phyloP scores from a whole-genome alignment of 2,888 invertebrate species.

The Melanostoma mellinum region DNA sequence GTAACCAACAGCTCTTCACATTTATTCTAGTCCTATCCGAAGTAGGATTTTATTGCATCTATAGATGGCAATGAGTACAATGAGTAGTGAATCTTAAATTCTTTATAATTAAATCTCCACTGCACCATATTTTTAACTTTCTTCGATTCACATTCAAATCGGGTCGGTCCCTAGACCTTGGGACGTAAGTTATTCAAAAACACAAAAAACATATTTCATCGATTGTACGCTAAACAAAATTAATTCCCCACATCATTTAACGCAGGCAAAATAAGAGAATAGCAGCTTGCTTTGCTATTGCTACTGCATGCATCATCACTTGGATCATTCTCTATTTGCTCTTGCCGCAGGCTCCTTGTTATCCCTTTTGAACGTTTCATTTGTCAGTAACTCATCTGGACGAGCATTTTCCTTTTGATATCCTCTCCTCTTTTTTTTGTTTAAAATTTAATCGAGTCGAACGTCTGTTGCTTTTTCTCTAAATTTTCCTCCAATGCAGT shows the following conservation, averaged over 20 bases:
- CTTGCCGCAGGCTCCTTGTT: constrained; percentile 57
- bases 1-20: no score
- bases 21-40: no score
- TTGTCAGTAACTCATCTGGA: constrained; percentile 48
- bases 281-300: constrained; percentile 2
- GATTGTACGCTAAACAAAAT: constrained; percentile 24
- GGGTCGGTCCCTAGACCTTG: no score
- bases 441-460: constrained; percentile 66
- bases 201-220: background rate
- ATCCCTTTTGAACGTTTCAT: constrained; percentile 47
- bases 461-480: constrained; percentile 65
- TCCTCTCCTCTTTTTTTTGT: constrained; percentile 33
- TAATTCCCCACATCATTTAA: constrained; percentile 45
- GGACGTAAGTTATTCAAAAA: no score
- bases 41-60: no score
- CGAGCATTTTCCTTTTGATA: constrained; percentile 33
- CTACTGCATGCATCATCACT: constrained; percentile 43
- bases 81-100: no score
- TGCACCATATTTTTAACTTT: no score
- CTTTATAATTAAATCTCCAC: no score
- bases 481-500: constrained; percentile 51
- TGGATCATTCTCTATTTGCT: constrained; percentile 9
- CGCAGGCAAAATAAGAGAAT: constrained; percentile 22
- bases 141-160: no score
- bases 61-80: no score